A percentile compares a stretch with the other conserved stretches of the same genome.
Conservation (phyloP, 1,140 invertebrate genomes). For the Drosophila trapezifrons region DNA sequence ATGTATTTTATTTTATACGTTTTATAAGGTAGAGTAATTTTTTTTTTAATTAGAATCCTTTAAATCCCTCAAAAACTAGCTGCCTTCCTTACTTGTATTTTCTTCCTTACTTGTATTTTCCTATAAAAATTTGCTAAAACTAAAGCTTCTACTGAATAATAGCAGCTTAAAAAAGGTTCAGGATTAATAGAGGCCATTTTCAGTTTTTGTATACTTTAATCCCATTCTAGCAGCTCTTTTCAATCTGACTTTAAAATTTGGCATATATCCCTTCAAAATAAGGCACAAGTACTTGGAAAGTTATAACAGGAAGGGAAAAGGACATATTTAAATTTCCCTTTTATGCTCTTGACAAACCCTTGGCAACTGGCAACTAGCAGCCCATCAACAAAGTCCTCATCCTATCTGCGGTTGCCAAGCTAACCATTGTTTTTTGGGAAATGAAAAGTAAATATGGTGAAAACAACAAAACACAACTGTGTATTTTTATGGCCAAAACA, state of each 20-base stretch:
- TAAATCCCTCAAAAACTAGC: no score
- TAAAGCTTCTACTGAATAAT: neutral
- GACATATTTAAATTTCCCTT: conserved; percentile 11
- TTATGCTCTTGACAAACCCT: neutral
- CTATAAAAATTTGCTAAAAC: no score
- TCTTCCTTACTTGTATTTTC: no score
- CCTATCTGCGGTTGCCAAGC: conserved; percentile 3
- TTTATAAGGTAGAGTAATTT: no score
- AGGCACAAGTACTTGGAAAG: neutral
- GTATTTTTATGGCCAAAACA: conserved; percentile 24
- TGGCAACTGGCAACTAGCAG: conserved; percentile 2
- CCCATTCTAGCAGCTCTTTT: neutral
- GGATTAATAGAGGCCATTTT: neutral
- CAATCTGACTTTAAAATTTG: neutral
- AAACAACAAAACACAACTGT: conserved; percentile 7
- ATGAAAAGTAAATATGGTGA: conserved; percentile 19
- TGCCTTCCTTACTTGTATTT: neutral
- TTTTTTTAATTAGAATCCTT: no score
- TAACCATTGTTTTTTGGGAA: conserved; percentile 20
- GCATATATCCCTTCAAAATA: no score
- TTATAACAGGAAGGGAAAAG: conserved; percentile 3
- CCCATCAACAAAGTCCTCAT: neutral
- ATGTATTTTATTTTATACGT: no score
- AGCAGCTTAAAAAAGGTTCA: neutral
- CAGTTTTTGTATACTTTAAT: neutral